phyloP scores from a whole-genome alignment of 2,888 invertebrate genomes.

The Proisotoma minuta region DNA sequence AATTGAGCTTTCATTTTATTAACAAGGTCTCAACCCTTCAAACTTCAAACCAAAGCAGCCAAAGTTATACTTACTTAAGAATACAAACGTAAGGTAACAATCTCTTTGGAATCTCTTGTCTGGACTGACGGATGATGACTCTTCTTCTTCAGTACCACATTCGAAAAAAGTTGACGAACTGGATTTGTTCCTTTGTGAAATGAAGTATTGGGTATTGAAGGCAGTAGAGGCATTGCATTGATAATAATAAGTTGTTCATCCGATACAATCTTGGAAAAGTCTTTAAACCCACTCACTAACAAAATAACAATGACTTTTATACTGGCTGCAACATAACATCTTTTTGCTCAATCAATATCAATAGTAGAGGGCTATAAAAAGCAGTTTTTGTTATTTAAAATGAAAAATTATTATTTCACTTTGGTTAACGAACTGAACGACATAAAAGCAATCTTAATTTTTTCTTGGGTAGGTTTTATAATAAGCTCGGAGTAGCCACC shows the following conservation, averaged over 20 bases:
- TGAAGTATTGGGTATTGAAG: constrained; percentile 1
- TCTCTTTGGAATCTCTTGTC: no score
- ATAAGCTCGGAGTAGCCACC: no score
- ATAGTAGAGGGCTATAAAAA: background rate
- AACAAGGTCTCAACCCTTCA: constrained; percentile 1
- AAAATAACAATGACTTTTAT: background rate
- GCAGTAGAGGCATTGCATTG: background rate
- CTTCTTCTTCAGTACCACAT: background rate
- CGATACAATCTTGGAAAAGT: background rate
- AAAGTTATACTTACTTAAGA: no score
- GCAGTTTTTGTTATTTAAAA: background rate
- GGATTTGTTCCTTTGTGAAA: background rate
- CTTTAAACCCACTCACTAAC: constrained; percentile 1
- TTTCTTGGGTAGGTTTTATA: background rate
- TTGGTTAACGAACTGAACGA: constrained; percentile 6
- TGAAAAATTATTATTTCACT: background rate
- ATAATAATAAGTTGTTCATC: background rate
- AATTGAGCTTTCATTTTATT: constrained; percentile 4
- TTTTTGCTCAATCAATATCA: background rate
- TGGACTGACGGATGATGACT: background rate
- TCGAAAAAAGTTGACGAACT: constrained; percentile 2
- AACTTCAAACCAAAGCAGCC: background rate
- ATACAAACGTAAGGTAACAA: no score
- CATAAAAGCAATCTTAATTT: background rate
- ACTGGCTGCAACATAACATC: background rate